Evolutionary conservation across 2,797 vertebrate genomes (phyloP).

Genomic region (Poecilia picta): DNA sequence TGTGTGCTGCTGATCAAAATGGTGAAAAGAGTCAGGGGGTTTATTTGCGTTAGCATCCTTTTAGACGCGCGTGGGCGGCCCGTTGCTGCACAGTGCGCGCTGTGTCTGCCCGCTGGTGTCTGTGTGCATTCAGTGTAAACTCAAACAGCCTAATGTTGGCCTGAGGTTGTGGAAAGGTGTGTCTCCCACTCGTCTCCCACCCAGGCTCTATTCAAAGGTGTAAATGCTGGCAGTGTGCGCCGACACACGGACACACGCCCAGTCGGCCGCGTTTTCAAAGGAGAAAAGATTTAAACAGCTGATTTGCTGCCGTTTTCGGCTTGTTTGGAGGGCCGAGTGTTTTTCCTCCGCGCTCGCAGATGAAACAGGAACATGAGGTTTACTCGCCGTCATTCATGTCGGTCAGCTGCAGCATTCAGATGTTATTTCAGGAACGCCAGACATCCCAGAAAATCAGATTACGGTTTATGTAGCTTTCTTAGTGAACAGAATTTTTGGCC

Average conservation of each 20-base stretch:
- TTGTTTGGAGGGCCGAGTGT: constrained; percentile 50
- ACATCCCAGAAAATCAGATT: constrained; percentile 6
- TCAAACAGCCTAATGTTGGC: constrained; percentile 60
- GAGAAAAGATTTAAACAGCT: constrained; percentile 35
- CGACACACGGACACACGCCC: constrained; percentile 43
- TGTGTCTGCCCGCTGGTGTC: constrained; percentile 18
- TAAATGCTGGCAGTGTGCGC: constrained; percentile 64
- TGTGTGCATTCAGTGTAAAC: constrained; percentile 43
- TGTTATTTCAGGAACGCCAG: constrained; percentile 16
- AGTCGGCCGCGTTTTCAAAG: constrained; percentile 50
- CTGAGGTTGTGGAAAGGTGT: constrained; percentile 59
- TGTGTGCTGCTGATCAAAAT: constrained; percentile 12
- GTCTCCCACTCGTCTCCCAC: constrained; percentile 45
- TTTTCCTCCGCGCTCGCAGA: constrained; percentile 34
- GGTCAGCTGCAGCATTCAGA: constrained; percentile 36
- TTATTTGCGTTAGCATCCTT: constrained; percentile 11
- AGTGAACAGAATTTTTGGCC: neutral
- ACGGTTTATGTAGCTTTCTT: constrained; percentile 19
- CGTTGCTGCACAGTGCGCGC: neutral
- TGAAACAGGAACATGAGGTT: constrained; percentile 51
- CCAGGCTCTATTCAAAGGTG: constrained; percentile 54
- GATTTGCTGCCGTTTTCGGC: constrained; percentile 49
- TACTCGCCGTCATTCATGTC: constrained; percentile 55
- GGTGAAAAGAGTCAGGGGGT: neutral
- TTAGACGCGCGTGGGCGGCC: neutral